Percentiles rank a stretch among this genome's conserved stretches.
Evolutionary conservation across 1,140 invertebrate species (phyloP).

Genomic region (Brachionus calyciflorus): DNA sequence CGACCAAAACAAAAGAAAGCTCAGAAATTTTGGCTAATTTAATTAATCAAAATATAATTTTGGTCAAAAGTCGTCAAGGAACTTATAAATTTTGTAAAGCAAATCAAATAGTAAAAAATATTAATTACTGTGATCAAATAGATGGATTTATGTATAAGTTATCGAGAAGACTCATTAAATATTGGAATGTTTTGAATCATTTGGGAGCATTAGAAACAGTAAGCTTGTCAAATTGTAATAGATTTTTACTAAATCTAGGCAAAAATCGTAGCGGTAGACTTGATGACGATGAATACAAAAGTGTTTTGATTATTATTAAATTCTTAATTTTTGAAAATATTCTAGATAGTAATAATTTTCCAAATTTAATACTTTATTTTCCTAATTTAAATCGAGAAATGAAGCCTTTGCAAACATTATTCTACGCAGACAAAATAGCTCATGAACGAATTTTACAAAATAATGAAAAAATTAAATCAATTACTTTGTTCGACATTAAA

Average conservation of each 20-base stretch:
- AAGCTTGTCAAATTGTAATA: background rate
- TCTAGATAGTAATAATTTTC: background rate
- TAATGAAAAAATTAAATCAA: background rate
- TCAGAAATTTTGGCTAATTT: background rate
- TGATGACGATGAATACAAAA: background rate
- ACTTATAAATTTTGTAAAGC: background rate
- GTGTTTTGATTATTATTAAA: slow-evolving; percentile 3
- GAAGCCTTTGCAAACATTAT: background rate
- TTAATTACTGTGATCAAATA: background rate
- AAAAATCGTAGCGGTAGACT: background rate
- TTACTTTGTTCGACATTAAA: slow-evolving; percentile 5
- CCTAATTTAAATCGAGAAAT: background rate
- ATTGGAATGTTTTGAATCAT: background rate
- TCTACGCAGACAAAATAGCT: background rate
- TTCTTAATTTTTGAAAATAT: background rate
- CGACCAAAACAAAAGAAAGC: background rate
- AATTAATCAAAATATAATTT: background rate
- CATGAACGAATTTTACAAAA: background rate
- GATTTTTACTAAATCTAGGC: background rate
- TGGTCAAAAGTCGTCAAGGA: background rate
- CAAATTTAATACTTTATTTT: background rate
- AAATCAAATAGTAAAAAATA: background rate
- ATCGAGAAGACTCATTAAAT: background rate
- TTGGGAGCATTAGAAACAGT: background rate
- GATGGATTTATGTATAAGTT: slow-evolving; percentile 18